Evolutionary conservation across 2,888 invertebrate species (phyloP), one percentile per base, ranked within the genome.

Genomic region (Heterodera filipjevi): DNA sequence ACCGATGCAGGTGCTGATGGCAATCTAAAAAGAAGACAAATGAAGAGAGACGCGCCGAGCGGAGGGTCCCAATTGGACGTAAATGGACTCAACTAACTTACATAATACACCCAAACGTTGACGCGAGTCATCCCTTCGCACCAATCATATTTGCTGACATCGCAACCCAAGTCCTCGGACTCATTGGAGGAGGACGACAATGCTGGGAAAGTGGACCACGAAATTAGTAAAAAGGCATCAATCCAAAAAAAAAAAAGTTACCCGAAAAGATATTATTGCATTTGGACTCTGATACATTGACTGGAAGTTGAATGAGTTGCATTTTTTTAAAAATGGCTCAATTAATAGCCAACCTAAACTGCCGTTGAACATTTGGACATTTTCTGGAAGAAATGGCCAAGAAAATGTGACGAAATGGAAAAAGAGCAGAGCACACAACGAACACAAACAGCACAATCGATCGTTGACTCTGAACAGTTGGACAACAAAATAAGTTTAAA

Each of bases 361-460:
- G 59, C 66, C 32, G 30, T 75, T 33, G 35, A 22, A 75, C 3
- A 30, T n/a, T n/a, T 75, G 49, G 6, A 83, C 75, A 14, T 77
- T 53, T 30, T 76, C 66, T 14, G 81, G 70, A 16, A 84, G 53
- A 33, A 83, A 83, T 27, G 84, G 86, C 87, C 84, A 86, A 0
- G 86, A 84, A 77, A 81, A 86, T 22, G 85, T 84, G 44, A 83
- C 79, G 16, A 86, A 64, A 77, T 86, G 85, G 78, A 85, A 86
- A 3, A 80, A 44, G 12, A 83, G 68, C 3, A 86, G 39, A 1
- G 70, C 46, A 14, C 82, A 32, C 22, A 86, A 77, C 8, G 84
- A 82, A 32, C 81, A 66, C 14, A 84, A 79, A 66, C 82, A 80
- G 0, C 80, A 80, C 44, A 84, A 35, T 16, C 86, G 84, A 59